Conservation (phyloP, 2,113 vertebrate genomes). For the Syngnathoides biaculeatus region DNA sequence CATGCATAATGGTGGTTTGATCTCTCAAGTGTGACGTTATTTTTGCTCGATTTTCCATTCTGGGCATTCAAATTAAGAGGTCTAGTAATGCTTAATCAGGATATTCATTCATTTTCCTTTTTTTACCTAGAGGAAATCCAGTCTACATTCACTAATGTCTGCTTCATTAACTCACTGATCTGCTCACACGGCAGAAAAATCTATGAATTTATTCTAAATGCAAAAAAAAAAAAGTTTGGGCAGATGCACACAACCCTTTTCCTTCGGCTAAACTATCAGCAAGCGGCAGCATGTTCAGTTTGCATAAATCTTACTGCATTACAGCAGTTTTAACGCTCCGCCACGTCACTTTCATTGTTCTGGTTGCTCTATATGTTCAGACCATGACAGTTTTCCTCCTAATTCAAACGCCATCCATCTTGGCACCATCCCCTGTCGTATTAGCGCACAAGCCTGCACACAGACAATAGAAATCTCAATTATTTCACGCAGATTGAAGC, state of each 20-base stretch:
- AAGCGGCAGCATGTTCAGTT: conserved; percentile 31
- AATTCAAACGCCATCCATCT: conserved; percentile 40
- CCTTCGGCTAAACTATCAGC: conserved; percentile 23
- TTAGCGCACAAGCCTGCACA: conserved; percentile 7
- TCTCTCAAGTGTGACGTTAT: too few relatives aligned
- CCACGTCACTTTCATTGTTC: conserved; percentile 44
- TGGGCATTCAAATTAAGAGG: background rate
- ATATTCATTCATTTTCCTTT: background rate
- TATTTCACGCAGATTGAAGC: conserved; percentile 24
- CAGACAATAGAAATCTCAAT: conserved; percentile 10
- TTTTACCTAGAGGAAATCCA: background rate
- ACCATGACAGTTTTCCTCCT: conserved; percentile 21
- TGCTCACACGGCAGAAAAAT: conserved; percentile 28
- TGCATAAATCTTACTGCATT: conserved; percentile 46
- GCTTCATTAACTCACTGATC: conserved; percentile 15
- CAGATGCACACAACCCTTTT: conserved; percentile 19
- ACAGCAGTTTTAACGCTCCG: conserved; percentile 28
- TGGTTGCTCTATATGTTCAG: conserved; percentile 18
- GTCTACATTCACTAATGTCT: conserved; percentile 30
- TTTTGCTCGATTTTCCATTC: background rate
- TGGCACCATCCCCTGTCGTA: conserved; percentile 11
- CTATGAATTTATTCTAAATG: conserved; percentile 39
- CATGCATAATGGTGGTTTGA: too few relatives aligned
- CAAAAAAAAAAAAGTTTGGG: conserved; percentile 29
- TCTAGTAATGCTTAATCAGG: background rate